Conservation (phyloP, 1,140 invertebrate species). For the Sycophila sp. region DNA sequence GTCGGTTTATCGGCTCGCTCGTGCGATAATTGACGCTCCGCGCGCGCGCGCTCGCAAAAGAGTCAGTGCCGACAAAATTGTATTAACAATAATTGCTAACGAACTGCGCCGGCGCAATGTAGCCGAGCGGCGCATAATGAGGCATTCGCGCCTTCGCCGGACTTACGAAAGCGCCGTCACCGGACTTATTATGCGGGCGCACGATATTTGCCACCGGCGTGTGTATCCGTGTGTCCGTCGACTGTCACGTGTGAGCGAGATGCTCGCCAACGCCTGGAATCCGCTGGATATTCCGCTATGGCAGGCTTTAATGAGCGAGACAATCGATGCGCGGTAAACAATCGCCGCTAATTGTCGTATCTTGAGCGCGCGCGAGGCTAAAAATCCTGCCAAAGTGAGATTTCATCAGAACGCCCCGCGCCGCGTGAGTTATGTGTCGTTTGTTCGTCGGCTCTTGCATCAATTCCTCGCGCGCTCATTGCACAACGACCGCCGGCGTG, state of each 20-base stretch:
- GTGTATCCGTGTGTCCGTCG: too few relatives aligned
- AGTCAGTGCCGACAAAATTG: not conserved
- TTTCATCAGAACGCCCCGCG: not conserved
- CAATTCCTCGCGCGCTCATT: too few relatives aligned
- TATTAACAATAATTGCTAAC: slow-evolving; percentile 26
- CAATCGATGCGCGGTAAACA: not conserved
- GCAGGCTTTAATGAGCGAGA: not conserved
- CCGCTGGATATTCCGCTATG: not conserved
- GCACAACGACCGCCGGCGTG: too few relatives aligned
- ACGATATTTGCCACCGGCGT: not conserved
- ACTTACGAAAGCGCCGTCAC: not conserved
- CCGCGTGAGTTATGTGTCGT: not conserved
- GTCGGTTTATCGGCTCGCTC: slow-evolving; percentile 1
- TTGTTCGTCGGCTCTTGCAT: not conserved
- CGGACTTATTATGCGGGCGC: too few relatives aligned
- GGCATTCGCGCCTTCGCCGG: not conserved
- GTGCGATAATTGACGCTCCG: slow-evolving; percentile 20
- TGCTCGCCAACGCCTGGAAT: not conserved
- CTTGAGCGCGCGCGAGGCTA: not conserved
- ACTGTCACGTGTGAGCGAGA: too few relatives aligned
- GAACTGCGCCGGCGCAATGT: not conserved
- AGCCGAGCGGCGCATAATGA: not conserved
- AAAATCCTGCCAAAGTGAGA: too few relatives aligned
- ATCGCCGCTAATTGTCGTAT: slow-evolving; percentile 4
- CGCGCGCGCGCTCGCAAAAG: not conserved